Conservation (phyloP, 2,113 vertebrate species). For the Mus spicilegus region DNA sequence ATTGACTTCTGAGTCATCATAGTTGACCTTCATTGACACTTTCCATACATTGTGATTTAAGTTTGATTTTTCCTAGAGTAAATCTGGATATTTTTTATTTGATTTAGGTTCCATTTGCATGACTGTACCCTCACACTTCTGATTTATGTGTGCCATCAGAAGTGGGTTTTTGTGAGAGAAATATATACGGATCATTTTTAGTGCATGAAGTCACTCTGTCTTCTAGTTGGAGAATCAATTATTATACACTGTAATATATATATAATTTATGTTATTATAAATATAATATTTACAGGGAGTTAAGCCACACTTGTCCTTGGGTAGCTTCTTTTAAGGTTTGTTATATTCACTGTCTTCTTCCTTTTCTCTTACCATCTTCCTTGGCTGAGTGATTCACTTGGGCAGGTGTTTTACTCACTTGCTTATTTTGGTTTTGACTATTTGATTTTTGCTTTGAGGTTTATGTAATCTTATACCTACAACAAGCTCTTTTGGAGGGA, state of each 20-base stretch:
- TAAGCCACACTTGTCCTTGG: neutral
- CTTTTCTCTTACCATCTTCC: neutral
- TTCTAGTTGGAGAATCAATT: neutral
- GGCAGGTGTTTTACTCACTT: neutral
- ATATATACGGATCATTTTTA: neutral
- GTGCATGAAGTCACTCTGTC: neutral
- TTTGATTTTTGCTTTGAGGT: neutral
- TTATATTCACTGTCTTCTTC: neutral
- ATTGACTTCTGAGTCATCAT: neutral
- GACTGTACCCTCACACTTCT: neutral
- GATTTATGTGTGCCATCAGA: neutral
- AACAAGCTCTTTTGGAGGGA: neutral
- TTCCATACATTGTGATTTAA: neutral
- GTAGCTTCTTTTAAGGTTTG: neutral
- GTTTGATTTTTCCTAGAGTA: neutral
- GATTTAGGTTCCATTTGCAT: neutral
- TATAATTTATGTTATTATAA: neutral
- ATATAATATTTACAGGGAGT: neutral
- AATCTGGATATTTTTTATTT: neutral
- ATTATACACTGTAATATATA: neutral
- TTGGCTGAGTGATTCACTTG: neutral
- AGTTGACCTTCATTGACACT: neutral
- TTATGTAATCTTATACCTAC: neutral
- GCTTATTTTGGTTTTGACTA: neutral
- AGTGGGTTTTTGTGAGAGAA: neutral